Evolutionary conservation across 2,888 invertebrate genomes (phyloP).

Genomic region (Eupeodes latifasciatus): DNA sequence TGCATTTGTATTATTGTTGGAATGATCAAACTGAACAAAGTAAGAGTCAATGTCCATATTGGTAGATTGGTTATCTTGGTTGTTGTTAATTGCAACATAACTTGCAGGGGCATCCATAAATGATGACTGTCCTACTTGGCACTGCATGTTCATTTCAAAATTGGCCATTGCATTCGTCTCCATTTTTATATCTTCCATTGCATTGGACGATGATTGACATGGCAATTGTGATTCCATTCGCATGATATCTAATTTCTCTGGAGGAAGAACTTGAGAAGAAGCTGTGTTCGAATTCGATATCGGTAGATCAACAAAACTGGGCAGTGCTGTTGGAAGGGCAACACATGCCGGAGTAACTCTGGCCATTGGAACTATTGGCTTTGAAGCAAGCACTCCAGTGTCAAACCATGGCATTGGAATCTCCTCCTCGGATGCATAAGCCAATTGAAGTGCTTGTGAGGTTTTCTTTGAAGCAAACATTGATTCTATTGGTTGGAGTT

Average conservation of each 20-base stretch:
- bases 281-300: constrained; percentile 66
- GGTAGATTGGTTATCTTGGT: constrained; percentile 49
- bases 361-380: constrained; percentile 86
- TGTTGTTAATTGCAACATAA: constrained; percentile 32
- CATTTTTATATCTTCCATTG: constrained; percentile 68
- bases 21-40: constrained; percentile 58
- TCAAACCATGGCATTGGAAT: constrained; percentile 91
- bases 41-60: constrained; percentile 78
- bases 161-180: constrained; percentile 35
- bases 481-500: constrained; percentile 75
- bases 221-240: constrained; percentile 55
- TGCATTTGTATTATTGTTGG: constrained; percentile 69
- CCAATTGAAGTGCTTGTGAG: constrained; percentile 88
- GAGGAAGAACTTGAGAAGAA: neutral
- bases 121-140: constrained; percentile 2
- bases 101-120: constrained; percentile 46
- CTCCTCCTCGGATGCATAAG: constrained; percentile 90
- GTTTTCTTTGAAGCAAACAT: constrained; percentile 80
- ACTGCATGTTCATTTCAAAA: constrained; percentile 47
- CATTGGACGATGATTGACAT: constrained; percentile 32
- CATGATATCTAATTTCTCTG: constrained; percentile 59
- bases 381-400: constrained; percentile 88
- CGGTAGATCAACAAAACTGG: constrained; percentile 83
- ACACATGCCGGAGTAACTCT: constrained; percentile 85
- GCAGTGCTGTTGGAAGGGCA: constrained; percentile 82